phyloP scores from a whole-genome alignment of 1,140 invertebrate species.

The Drosophila paulistorum region DNA sequence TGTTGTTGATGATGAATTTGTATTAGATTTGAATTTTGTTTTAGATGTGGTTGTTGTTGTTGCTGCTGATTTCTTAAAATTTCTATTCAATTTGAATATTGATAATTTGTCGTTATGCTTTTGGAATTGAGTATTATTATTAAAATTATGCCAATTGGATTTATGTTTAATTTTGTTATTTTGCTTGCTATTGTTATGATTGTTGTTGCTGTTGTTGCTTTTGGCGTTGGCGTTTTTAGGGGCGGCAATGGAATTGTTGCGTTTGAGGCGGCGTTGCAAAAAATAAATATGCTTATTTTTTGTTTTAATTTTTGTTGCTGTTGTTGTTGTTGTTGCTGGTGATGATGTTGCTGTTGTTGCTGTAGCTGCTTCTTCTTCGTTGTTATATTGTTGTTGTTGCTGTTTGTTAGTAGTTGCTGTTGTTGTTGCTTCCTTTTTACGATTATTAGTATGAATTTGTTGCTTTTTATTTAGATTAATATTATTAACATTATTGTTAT shows the following conservation, averaged over 20 bases:
- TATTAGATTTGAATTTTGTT: background rate
- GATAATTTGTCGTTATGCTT: conserved; percentile 12
- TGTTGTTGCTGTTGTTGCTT: conserved; percentile 33
- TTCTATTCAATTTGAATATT: conserved; percentile 27
- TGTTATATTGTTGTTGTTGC: conserved; percentile 40
- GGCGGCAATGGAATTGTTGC: conserved; percentile 38
- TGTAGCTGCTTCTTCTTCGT: conserved; percentile 23
- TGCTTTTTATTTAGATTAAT: conserved; percentile 40
- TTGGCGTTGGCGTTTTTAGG: conserved; percentile 37
- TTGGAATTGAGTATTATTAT: conserved; percentile 32
- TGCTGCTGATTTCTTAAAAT: conserved; percentile 12
- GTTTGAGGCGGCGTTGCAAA: conserved; percentile 54
- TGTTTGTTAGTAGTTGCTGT: conserved; percentile 46
- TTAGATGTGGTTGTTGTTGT: too few species aligned
- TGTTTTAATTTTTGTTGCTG: conserved; percentile 41
- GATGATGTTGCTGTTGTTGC: conserved; percentile 3
- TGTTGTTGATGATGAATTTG: conserved; percentile 1
- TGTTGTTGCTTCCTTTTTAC: conserved; percentile 33
- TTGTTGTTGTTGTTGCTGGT: conserved; percentile 27
- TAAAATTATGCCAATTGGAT: background rate
- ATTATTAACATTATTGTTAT: conserved; percentile 58
- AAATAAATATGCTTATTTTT: conserved; percentile 60
- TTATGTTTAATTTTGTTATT: conserved; percentile 6
- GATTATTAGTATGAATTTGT: conserved; percentile 56
- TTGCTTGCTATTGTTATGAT: conserved; percentile 13